Base-by-base conservation (phyloP, 2,888 invertebrate species). In the Noctua fimbriata region DNA sequence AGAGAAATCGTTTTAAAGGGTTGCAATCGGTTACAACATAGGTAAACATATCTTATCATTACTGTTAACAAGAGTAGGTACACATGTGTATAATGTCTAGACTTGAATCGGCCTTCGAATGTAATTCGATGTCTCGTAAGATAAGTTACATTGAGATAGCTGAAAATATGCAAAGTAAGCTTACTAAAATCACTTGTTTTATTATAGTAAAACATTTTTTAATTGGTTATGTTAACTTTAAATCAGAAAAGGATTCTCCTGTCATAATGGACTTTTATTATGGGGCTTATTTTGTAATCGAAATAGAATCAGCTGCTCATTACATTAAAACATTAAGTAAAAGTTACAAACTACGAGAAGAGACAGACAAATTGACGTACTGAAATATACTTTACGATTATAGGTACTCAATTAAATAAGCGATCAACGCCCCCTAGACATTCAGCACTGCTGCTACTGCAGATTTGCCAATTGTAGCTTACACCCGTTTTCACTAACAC, bases 31-130 rank as follows among this genome's bases (percentile, higher is more conserved):
- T 16, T 44, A 44, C 10, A 32, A 32, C 18, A 32, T 65, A 14
- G 24, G 24, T 9, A 18, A n/a, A 65, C 0, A 28, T 69, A 55
- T 71, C 71, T 66, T 66, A 79, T 58, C 71, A 47, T 12, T 60
- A 28, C 28, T 28, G 16, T 36, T 7, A 44, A 44, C 41, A 60
- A 60, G 18, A 58, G 36, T 36, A 36, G 36, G 1, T 47, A 18
- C 12, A 77, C 41, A 7, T 1, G 32, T 36, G 16, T 21, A 67
- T 18, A 52, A 41, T 32, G 72, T 73, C 58, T 80, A 73, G 67
- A 80, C 67, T 32, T 52, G 12, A 16, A 28, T 44, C 1, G 67
- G 32, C 67, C 41, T 73, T 67, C 67, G 32, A 60, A 6, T 52
- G 28, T 41, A 14, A 41, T 49, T 24, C 18, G 18, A 36, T 55